phyloP scores from a whole-genome alignment of 2,113 vertebrate species.

The Macaca nemestrina region DNA sequence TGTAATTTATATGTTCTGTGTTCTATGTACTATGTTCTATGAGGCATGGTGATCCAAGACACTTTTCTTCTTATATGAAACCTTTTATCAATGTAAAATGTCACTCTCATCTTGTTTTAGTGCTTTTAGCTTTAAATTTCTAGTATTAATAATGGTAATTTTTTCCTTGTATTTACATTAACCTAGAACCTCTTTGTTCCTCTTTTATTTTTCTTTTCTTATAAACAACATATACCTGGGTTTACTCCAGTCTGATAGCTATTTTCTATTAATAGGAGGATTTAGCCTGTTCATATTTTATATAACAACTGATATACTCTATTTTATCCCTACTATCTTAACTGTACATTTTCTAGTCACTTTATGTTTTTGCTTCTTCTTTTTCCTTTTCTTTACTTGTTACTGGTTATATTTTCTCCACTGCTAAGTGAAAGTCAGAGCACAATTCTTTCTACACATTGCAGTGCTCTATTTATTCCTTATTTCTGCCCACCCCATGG shows the following conservation, averaged over 20 bases:
- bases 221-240: background rate
- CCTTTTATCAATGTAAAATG: background rate
- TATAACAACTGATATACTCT: background rate
- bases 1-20: background rate
- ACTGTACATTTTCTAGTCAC: background rate
- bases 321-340: background rate
- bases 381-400: background rate
- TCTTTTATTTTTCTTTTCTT: background rate
- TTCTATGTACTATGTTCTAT: background rate
- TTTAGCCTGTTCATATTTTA: background rate
- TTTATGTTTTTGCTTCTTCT: background rate
- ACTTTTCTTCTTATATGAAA: background rate
- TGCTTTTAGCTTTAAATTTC: background rate
- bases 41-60: background rate
- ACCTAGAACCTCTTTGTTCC: background rate
- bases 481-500: background rate
- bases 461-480: background rate
- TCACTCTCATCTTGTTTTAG: background rate
- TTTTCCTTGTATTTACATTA: background rate
- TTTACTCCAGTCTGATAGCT: background rate
- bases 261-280: background rate
- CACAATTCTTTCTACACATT: background rate
- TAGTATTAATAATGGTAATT: background rate
- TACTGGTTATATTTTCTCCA: background rate
- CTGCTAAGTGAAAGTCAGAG: background rate